Base-by-base conservation (phyloP, 1,140 invertebrate species). In the Diabrotica undecimpunctata region DNA sequence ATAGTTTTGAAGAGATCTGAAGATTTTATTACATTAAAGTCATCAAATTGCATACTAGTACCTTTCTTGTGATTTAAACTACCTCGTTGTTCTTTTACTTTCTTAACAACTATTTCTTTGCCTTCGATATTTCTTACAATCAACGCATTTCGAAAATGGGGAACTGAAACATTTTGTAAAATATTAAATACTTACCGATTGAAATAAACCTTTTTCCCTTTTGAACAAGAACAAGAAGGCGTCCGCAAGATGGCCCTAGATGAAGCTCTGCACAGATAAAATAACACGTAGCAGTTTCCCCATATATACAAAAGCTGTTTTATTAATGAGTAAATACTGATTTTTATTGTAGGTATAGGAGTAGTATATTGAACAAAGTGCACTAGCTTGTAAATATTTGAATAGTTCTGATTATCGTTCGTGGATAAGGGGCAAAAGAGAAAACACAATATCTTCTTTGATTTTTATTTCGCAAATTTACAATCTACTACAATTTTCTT, bases 151-250 rank as follows among this genome's bases (percentile, higher is more conserved):
- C 62, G 60, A 62, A 54, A 51, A 46, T 61, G 57, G 55, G 64
- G 37, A 61, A 75, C 74, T 74, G 65, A 72, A 75, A 74, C 61
- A 70, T 77, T 72, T 72, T 71, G 59, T 64, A 69, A 52, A 64
- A 65, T 67, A 58, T 67, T 67, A 62, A 57, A 67, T 66, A 52
- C 76, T 78, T 77, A 79, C 77, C 77, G 11, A 70, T 68, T 14
- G 67, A 66, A 54, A 75, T 72, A 64, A 79, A 76, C 46, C 75
- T 72, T 72, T 75, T 75, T 60, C 75, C 77, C 61, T 77, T 78
- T 70, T 77, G 74, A 56, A 79, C 73, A 70, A 74, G 74, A 13
- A 78, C 75, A 66, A 79, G 75, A 13, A 79, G 71, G 64, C 77
- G 77, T 54, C 77, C 77, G 70, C 77, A 75, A 7, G 72, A 62